A percentile compares a stretch with the other conserved stretches of the same genome.
Evolutionary conservation across 1,140 invertebrate genomes (phyloP).

Genomic region (Patella vulgata): DNA sequence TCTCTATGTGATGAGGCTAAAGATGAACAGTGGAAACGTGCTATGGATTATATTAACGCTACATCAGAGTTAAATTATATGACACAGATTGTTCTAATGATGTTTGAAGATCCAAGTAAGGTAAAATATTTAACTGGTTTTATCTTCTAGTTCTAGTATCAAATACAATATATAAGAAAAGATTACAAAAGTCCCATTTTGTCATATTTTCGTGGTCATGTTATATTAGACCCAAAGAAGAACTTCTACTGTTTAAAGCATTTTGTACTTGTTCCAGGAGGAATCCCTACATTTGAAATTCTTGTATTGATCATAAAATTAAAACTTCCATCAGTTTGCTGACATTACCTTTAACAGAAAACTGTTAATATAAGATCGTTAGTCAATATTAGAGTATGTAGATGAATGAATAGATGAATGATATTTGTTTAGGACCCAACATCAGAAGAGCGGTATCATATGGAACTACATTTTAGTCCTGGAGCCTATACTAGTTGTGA

Average conservation of each 20-base stretch:
- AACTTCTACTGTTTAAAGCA: too few relatives aligned
- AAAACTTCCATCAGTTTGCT: too few relatives aligned
- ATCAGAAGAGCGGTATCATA: slow-evolving; percentile 82
- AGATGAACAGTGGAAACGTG: slow-evolving; percentile 97
- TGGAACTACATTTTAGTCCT: slow-evolving; percentile 97
- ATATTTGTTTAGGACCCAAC: slow-evolving; percentile 69
- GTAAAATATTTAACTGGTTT: slow-evolving; percentile 58
- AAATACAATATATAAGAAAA: not conserved
- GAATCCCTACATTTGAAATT: too few relatives aligned
- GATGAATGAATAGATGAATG: too few relatives aligned
- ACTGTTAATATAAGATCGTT: too few relatives aligned
- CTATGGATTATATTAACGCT: slow-evolving; percentile 96
- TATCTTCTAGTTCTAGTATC: not conserved
- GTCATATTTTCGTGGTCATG: too few relatives aligned
- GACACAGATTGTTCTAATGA: slow-evolving; percentile 98
- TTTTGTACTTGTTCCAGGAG: too few relatives aligned
- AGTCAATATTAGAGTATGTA: too few relatives aligned
- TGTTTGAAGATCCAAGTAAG: slow-evolving; percentile 99
- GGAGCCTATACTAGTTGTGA: slow-evolving; percentile 71
- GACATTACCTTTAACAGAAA: too few relatives aligned
- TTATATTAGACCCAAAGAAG: too few relatives aligned
- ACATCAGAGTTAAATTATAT: slow-evolving; percentile 99
- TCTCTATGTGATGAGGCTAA: slow-evolving; percentile 82
- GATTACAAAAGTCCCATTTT: not conserved
- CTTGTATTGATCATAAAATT: too few relatives aligned